Conservation (phyloP, 2,113 vertebrate genomes). For the Asarcornis scutulata region DNA sequence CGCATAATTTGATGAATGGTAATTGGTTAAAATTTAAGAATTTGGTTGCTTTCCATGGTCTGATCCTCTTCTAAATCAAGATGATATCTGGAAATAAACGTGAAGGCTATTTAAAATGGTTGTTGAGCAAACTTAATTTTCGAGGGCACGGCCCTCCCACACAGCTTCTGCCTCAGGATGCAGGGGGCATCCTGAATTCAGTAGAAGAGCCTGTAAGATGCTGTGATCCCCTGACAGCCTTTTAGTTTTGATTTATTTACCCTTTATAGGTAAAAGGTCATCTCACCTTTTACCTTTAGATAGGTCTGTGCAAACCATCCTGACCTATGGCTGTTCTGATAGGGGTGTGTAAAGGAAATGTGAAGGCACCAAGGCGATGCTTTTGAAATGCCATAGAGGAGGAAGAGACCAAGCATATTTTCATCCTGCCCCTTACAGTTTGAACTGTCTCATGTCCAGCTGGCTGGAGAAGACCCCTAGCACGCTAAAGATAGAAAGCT, state of each 20-base stretch:
- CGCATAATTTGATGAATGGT: not conserved
- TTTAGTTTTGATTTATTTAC: not conserved
- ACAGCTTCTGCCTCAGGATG: not conserved
- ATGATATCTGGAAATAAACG: not conserved
- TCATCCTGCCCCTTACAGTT: not conserved
- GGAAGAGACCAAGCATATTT: not conserved
- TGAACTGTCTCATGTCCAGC: not conserved
- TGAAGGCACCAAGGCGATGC: not conserved
- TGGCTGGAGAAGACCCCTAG: not conserved
- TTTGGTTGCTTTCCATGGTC: not conserved
- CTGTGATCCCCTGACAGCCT: not conserved
- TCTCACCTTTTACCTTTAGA: not conserved
- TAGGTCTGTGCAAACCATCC: not conserved
- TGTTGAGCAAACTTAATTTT: not conserved
- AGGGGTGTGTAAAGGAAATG: not conserved
- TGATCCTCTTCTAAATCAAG: not conserved
- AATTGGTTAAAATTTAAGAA: not conserved
- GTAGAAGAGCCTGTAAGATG: not conserved
- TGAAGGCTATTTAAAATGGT: not conserved
- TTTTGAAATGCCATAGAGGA: not conserved
- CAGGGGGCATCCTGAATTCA: not conserved
- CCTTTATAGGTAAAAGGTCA: not conserved
- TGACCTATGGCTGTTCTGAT: rapidly evolving
- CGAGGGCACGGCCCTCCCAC: not conserved
- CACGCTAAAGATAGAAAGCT: not conserved